Base-by-base conservation (phyloP, 2,113 vertebrate genomes). In the Oncorhynchus masou region DNA sequence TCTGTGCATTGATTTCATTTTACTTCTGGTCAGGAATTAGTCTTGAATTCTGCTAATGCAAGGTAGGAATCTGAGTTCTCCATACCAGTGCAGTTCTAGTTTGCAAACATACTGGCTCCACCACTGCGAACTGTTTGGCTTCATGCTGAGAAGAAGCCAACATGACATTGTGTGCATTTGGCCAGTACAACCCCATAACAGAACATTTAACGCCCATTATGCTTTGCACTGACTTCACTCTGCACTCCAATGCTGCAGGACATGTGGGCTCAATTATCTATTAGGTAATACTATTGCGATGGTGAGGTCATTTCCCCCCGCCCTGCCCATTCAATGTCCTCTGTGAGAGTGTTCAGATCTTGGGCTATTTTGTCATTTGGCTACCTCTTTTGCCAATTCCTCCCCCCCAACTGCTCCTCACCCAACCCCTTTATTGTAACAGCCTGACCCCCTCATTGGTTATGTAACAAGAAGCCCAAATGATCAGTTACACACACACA, bases 231-330 rank as follows among this genome's bases (percentile, higher is more conserved):
- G 85, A 86, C 68, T 81, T 86, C 75, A 84, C 79, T 80, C 77
- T 24, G 29, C 24, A 24, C 64, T 34, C 15, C 72, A 1, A 65
- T 72, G 74, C 68, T 68, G 70, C 75, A 79, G 45, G 62, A 85
- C 91, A 89, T 89, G 78, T 93, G 91, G 85, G 84, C 79, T 82
- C 79, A 77, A 86, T 93, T 92, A 92, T 86, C 70, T 78, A 84
- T 93, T 91, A 87, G 88, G 88, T 92, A 87, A 91, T 85, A 82
- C 71, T 68, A 59, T 72, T 77, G 77, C 76, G 71, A 77, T 70
- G 74, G 76, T 90, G 90, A 92, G 84, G 85, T 91, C 80, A 90
- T 90, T 13, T 62, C 20, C 49, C 25, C 31, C 9, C 20, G 15
- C 49, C 65, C 25, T 7, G 13, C 65, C 27, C 65, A 20, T 57